These are phyloP conservation scores for Scaptomyza cyrtandrae DNA, from an alignment of 2,888 invertebrate species.

Conservation along the genomic window DNA sequence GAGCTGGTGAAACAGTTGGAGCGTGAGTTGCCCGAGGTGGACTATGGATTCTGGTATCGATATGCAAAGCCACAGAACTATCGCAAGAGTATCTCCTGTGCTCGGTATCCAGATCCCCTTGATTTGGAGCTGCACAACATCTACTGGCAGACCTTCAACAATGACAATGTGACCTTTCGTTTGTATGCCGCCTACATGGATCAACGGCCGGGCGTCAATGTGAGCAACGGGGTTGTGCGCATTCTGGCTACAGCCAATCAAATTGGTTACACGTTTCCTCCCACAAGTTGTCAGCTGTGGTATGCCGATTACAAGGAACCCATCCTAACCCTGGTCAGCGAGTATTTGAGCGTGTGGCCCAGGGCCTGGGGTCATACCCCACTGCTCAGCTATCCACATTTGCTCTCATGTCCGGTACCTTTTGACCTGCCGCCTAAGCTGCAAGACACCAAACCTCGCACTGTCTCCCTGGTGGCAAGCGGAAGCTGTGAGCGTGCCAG, in stretches of 20 bases:
- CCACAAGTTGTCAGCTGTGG: constrained; percentile 94
- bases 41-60: constrained; percentile 63
- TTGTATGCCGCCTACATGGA: constrained; percentile 95
- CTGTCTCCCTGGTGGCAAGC: constrained; percentile 57
- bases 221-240: constrained; percentile 89
- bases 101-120: constrained; percentile 92
- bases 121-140: constrained; percentile 96
- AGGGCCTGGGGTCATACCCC: constrained; percentile 95
- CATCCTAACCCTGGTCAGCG: constrained; percentile 90
- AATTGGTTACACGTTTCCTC: constrained; percentile 87
- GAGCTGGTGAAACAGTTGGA: constrained; percentile 59
- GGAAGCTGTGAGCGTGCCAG: constrained; percentile 45
- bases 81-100: constrained; percentile 86
- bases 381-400: constrained; percentile 93
- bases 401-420: constrained; percentile 94
- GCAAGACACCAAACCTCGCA: constrained; percentile 14
- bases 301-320: constrained; percentile 92
- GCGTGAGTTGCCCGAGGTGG: constrained; percentile 61
- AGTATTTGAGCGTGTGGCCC: constrained; percentile 89
- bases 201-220: constrained; percentile 89
- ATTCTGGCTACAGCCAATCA: constrained; percentile 94
- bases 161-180: constrained; percentile 93
- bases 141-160: constrained; percentile 94
- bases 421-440: constrained; percentile 64
- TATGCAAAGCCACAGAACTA: constrained; percentile 58